phyloP scores from a whole-genome alignment of 2,888 invertebrate genomes.

The Phyllotreta cruciferae region DNA sequence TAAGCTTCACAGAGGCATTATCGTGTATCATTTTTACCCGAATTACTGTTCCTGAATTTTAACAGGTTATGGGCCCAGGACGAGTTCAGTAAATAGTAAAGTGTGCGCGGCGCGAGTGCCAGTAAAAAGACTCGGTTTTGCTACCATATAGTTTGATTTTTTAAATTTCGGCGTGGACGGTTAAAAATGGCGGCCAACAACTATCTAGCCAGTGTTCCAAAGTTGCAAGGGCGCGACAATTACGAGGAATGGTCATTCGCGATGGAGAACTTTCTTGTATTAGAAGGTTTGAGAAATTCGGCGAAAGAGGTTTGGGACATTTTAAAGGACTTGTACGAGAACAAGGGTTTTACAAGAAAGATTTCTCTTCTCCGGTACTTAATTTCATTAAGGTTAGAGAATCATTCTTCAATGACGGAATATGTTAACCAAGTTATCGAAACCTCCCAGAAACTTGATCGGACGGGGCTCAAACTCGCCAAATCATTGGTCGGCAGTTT shows the following conservation, averaged over 20 bases:
- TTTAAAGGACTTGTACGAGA: conserved; percentile 26
- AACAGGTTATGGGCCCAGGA: no score
- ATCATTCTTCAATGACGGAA: not conserved
- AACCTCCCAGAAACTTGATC: conserved; percentile 45
- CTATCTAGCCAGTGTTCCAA: conserved; percentile 1
- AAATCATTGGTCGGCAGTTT: conserved; percentile 47
- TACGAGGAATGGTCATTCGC: conserved; percentile 40
- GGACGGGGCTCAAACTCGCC: conserved; percentile 47
- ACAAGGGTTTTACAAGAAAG: not conserved
- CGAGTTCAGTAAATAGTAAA: no score
- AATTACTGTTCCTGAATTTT: no score
- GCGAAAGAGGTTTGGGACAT: conserved; percentile 42
- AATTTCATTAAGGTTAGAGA: not conserved
- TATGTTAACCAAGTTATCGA: conserved; percentile 43
- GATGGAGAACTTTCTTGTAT: conserved; percentile 36
- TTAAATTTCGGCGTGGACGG: not conserved
- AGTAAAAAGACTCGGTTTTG: no score
- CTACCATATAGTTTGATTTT: no score
- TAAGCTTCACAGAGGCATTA: no score
- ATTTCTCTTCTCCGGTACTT: not conserved
- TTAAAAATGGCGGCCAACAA: not conserved
- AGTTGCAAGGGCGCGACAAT: conserved; percentile 30
- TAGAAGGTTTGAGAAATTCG: conserved; percentile 37
- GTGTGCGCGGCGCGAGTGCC: no score
- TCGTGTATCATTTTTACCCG: no score